Conservation (phyloP, 2,797 vertebrate genomes). For the Microctenopoma lineatum region DNA sequence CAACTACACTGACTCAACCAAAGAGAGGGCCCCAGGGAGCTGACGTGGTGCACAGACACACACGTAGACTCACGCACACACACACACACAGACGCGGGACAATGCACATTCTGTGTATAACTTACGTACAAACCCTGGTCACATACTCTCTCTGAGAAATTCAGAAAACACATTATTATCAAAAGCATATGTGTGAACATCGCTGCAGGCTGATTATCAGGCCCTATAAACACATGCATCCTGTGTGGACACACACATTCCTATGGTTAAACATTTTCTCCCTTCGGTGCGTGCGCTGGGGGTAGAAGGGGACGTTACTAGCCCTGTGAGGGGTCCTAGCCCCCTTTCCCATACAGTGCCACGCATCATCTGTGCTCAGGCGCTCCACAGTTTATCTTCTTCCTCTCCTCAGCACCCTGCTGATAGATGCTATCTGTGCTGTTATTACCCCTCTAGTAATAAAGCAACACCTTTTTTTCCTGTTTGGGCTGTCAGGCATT, state of each 20-base stretch:
- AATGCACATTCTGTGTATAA: slow-evolving; percentile 43
- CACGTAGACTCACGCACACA: slow-evolving; percentile 23
- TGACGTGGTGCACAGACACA: slow-evolving; percentile 45
- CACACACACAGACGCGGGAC: slow-evolving; percentile 12
- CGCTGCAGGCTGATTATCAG: slow-evolving; percentile 30
- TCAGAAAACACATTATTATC: slow-evolving; percentile 57
- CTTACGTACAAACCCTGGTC: slow-evolving; percentile 38
- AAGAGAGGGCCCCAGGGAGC: slow-evolving; percentile 74
- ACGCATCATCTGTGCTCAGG: slow-evolving; percentile 72
- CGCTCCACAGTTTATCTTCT: slow-evolving; percentile 73
- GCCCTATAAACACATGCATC: slow-evolving; percentile 38
- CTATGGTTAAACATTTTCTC: slow-evolving; percentile 48
- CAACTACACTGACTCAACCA: slow-evolving; percentile 78
- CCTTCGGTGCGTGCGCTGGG: slow-evolving; percentile 49
- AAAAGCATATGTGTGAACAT: slow-evolving; percentile 43
- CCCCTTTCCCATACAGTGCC: slow-evolving; percentile 69
- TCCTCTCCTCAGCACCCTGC: slow-evolving; percentile 68
- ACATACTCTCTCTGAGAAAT: slow-evolving; percentile 51
- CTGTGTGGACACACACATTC: slow-evolving; percentile 7
- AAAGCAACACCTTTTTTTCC: slow-evolving; percentile 74
- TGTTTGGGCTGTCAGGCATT: slow-evolving; percentile 68
- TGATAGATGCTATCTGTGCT: slow-evolving; percentile 73
- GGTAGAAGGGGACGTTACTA: slow-evolving; percentile 44
- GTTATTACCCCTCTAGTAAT: slow-evolving; percentile 76
- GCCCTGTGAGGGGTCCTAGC: slow-evolving; percentile 59